Conservation (phyloP, 2,888 invertebrate genomes). For the Erebia palarica region DNA sequence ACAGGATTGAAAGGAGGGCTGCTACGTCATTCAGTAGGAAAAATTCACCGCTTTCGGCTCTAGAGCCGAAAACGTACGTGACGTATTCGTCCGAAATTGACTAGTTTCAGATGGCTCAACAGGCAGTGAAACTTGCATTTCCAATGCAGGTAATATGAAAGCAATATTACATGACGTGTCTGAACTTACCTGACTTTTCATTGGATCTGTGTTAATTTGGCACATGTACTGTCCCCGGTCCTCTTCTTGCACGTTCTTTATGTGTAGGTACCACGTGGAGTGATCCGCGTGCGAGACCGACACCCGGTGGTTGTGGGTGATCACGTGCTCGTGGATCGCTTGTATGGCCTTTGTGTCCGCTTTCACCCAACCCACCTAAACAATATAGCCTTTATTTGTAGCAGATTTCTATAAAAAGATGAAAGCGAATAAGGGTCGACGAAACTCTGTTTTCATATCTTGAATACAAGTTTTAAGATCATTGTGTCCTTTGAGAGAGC, state of each 20-base stretch:
- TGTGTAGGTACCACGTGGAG: conserved; percentile 91
- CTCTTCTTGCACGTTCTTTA: conserved; percentile 89
- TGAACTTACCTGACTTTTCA: conserved; percentile 89
- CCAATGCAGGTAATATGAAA: too few species aligned
- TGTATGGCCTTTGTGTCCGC: conserved; percentile 93
- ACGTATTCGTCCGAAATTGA: too few species aligned
- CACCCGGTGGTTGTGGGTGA: conserved; percentile 92
- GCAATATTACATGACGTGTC: too few species aligned
- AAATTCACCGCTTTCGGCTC: too few species aligned
- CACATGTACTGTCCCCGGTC: conserved; percentile 94
- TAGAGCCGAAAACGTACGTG: too few species aligned
- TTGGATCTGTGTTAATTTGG: conserved; percentile 94
- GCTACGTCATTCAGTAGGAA: too few species aligned
- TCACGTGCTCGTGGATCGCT: conserved; percentile 92
- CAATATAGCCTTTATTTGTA: conserved; percentile 12
- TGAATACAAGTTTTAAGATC: conserved; percentile 8
- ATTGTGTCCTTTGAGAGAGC: conserved; percentile 3
- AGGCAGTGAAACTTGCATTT: too few species aligned
- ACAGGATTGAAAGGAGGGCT: too few species aligned
- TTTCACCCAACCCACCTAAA: conserved; percentile 92
- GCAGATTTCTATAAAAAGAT: background rate
- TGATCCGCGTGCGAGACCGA: conserved; percentile 90
- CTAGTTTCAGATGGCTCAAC: too few species aligned
- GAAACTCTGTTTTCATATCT: background rate
- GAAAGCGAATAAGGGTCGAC: background rate